These are phyloP conservation scores for Cladorhizidae sp. DNA, from an alignment of 37 sponge, comb jelly and placozoan genomes.

Conservation along the genomic window DNA sequence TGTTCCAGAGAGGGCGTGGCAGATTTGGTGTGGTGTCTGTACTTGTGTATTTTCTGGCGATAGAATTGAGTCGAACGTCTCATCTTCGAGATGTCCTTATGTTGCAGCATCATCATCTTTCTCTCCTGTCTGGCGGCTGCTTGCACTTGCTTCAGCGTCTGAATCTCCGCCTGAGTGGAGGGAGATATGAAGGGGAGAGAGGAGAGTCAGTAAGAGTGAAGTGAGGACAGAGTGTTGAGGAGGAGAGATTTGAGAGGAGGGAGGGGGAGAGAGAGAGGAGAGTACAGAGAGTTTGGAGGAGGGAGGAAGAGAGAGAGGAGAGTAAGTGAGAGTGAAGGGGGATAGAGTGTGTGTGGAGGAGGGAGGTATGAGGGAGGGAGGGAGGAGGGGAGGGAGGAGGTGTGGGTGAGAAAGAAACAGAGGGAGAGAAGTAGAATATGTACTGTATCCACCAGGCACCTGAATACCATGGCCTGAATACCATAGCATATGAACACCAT, in stretches of 20 bases:
- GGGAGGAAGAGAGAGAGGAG: neutral
- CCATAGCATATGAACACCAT: too few relatives aligned
- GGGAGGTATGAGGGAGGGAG: neutral
- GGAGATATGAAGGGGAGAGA: neutral
- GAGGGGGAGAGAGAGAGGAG: neutral
- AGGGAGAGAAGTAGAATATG: neutral
- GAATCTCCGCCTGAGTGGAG: slow-evolving; percentile 74
- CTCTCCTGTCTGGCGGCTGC: slow-evolving; percentile 72
- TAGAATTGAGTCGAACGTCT: slow-evolving; percentile 60
- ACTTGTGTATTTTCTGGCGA: slow-evolving; percentile 53
- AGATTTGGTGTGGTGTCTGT: neutral
- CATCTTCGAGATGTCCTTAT: slow-evolving; percentile 71
- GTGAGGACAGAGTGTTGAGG: neutral
- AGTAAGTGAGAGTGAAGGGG: neutral
- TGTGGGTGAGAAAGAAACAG: neutral
- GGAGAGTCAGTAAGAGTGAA: neutral
- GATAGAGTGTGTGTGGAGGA: neutral
- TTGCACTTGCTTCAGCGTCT: slow-evolving; percentile 58
- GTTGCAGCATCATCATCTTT: slow-evolving; percentile 65
- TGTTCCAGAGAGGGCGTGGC: neutral
- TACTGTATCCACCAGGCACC: too few relatives aligned
- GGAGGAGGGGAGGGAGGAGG: neutral
- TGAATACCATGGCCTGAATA: too few relatives aligned
- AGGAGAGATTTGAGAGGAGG: neutral
- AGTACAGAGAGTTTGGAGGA: neutral